Percentiles rank a stretch among this genome's conserved stretches.
Conservation (phyloP, 2,888 invertebrate species). For the Prosopocoilus inquinatus region DNA sequence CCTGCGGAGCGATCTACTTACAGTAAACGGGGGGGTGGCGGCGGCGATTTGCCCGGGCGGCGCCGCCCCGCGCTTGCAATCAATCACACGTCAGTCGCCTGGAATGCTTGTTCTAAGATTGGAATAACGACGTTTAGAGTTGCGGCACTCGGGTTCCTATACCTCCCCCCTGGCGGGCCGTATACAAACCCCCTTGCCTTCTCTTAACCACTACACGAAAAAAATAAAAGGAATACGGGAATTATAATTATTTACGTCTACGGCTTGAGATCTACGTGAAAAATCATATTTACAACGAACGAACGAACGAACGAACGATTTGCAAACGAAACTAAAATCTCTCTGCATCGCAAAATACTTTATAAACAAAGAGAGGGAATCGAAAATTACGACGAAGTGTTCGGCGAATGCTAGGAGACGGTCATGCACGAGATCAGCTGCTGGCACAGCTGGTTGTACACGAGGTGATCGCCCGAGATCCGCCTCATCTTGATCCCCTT, state of each 20-base stretch:
- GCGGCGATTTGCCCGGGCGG: too few species aligned
- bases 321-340: constrained; percentile 1
- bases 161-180: too few species aligned
- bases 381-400: constrained; percentile 10
- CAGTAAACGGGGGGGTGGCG: too few species aligned
- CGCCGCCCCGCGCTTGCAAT: too few species aligned
- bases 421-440: constrained; percentile 85
- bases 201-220: too few species aligned
- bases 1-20: too few species aligned
- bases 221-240: too few species aligned
- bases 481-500: constrained; percentile 83
- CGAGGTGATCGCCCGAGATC: constrained; percentile 84
- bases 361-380: constrained; percentile 10
- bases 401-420: constrained; percentile 53
- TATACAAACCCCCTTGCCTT: too few species aligned
- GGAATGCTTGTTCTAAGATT: too few species aligned
- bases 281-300: neutral
- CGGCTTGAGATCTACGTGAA: neutral
- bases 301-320: neutral
- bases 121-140: too few species aligned
- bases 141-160: too few species aligned
- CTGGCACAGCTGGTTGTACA: constrained; percentile 84
- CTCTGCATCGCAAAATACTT: constrained; percentile 9
- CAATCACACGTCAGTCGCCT: too few species aligned
- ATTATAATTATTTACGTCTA: neutral